Conservation (phyloP, 1,140 invertebrate species). For the Antheraea pernyi region DNA sequence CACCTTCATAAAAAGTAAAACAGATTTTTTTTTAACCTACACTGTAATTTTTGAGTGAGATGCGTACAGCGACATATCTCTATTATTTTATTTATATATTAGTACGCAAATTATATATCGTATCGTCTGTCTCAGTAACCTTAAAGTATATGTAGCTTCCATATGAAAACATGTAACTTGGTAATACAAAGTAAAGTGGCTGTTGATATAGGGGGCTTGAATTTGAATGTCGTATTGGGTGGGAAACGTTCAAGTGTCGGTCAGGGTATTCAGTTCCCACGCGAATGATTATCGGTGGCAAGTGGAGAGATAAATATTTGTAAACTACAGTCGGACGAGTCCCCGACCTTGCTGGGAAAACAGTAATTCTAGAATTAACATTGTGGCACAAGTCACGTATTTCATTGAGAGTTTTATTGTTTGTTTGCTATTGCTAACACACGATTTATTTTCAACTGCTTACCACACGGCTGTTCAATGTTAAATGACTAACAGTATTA, state of each 20-base stretch:
- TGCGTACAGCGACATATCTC: too few relatives aligned
- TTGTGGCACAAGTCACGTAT: background rate
- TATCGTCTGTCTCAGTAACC: too few relatives aligned
- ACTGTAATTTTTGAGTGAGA: too few relatives aligned
- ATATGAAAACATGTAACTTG: background rate
- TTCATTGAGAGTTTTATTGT: conserved; percentile 1
- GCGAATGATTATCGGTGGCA: conserved; percentile 51
- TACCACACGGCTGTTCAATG: background rate
- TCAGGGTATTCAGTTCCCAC: conserved; percentile 50
- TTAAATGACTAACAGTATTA: background rate
- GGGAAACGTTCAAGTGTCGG: conserved; percentile 13
- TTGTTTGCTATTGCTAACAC: background rate
- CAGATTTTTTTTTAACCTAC: too few relatives aligned
- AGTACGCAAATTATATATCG: too few relatives aligned
- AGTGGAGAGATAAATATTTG: conserved; percentile 73
- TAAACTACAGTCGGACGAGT: conserved; percentile 43
- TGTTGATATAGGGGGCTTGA: background rate
- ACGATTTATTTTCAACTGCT: background rate
- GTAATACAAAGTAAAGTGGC: conserved; percentile 3
- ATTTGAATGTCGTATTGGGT: background rate
- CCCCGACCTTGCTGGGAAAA: conserved; percentile 39
- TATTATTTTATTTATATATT: too few relatives aligned
- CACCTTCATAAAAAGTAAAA: too few relatives aligned
- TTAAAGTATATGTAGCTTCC: too few relatives aligned
- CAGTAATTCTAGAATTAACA: conserved; percentile 5